Evolutionary conservation across 2,888 invertebrate genomes (phyloP).

Genomic region (Drosophila kambysellisi): DNA sequence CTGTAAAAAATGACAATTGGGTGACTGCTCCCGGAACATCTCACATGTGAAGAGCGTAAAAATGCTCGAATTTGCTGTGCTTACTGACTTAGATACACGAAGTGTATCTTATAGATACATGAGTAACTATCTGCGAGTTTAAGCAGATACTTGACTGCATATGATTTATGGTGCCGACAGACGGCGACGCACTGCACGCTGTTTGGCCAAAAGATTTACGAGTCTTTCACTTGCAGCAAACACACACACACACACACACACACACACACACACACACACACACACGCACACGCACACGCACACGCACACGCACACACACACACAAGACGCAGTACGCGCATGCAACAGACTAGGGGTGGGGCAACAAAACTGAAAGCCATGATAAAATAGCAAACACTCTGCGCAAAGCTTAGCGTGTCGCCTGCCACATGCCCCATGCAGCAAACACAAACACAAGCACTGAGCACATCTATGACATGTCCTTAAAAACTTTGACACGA

Average conservation of each 20-base stretch:
- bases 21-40: slow-evolving; percentile 26
- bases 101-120: slow-evolving; percentile 43
- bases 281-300: slow-evolving; percentile 30
- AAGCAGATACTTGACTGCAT: slow-evolving; percentile 67
- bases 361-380: slow-evolving; percentile 38
- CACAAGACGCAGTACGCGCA: slow-evolving; percentile 48
- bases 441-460: slow-evolving; percentile 25
- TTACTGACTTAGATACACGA: slow-evolving; percentile 22
- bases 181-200: slow-evolving; percentile 47
- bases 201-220: slow-evolving; percentile 67
- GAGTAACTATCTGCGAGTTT: slow-evolving; percentile 21
- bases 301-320: slow-evolving; percentile 21
- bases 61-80: slow-evolving; percentile 52
- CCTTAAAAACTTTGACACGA: slow-evolving; percentile 54
- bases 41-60: slow-evolving; percentile 60
- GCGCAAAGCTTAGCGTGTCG: slow-evolving; percentile 55
- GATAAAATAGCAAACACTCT: slow-evolving; percentile 58
- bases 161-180: slow-evolving; percentile 74
- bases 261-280: slow-evolving; percentile 25
- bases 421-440: slow-evolving; percentile 32
- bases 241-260: slow-evolving; percentile 22
- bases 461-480: slow-evolving; percentile 43
- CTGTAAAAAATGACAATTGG: slow-evolving; percentile 21
- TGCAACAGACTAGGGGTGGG: slow-evolving; percentile 26
- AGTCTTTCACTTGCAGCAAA: slow-evolving; percentile 60